A percentile compares a stretch with the other conserved stretches of the same genome.
These are phyloP conservation scores for Idaea dimidiata DNA, from an alignment of 2,888 invertebrate genomes.

Conservation along the genomic window DNA sequence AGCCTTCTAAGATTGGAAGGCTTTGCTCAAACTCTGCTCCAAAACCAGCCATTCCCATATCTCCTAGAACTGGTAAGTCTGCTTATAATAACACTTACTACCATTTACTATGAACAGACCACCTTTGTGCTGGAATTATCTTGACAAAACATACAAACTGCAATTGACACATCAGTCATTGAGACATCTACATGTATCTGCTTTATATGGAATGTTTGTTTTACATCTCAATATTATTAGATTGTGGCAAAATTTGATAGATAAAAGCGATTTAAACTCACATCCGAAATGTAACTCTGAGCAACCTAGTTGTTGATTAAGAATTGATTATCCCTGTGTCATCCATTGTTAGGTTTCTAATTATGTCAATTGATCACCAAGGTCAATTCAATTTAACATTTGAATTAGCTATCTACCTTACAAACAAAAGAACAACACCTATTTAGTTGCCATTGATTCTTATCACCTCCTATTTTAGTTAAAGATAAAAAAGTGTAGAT, in stretches of 20 bases:
- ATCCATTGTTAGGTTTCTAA: slow-evolving; percentile 1
- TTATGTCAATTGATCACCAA: background rate
- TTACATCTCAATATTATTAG: background rate
- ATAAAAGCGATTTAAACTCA: background rate
- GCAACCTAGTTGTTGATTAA: background rate
- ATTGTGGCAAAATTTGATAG: background rate
- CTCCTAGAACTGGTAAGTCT: slow-evolving; percentile 77
- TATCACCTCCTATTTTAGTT: background rate
- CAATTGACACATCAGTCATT: slow-evolving; percentile 28
- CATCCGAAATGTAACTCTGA: background rate
- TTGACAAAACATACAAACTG: slow-evolving; percentile 30
- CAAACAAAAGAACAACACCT: background rate
- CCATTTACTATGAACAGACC: slow-evolving; percentile 9
- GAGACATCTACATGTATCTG: background rate
- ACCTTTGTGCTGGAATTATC: background rate
- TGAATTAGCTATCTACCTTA: background rate
- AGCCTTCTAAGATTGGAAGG: slow-evolving; percentile 84
- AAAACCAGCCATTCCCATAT: slow-evolving; percentile 84
- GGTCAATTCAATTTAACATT: background rate
- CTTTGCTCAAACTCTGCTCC: slow-evolving; percentile 83
- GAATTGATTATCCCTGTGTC: background rate
- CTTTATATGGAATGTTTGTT: background rate
- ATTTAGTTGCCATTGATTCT: background rate
- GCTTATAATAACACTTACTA: slow-evolving; percentile 13
- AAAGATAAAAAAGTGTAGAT: background rate